Evolutionary conservation across 2,888 invertebrate genomes (phyloP).

Genomic region (Trichopria drosophilae): DNA sequence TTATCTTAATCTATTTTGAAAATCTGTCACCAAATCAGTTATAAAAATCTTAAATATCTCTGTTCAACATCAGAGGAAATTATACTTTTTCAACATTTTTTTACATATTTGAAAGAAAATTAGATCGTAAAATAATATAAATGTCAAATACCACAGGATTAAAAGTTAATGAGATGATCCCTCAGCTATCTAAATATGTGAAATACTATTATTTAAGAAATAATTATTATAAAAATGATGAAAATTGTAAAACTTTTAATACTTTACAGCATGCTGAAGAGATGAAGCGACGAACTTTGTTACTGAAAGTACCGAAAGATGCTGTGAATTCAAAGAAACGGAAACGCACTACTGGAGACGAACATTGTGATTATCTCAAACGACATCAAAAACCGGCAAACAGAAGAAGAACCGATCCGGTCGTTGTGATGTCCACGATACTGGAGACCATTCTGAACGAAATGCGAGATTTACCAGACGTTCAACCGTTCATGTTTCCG

Average conservation of each 20-base stretch:
- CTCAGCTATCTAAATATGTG: too few relatives aligned
- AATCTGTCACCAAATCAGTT: too few relatives aligned
- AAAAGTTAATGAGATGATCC: too few relatives aligned
- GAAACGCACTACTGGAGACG: slow-evolving; percentile 67
- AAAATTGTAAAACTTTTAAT: slow-evolving; percentile 1
- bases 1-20: too few relatives aligned
- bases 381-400: slow-evolving; percentile 81
- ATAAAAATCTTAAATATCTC: too few relatives aligned
- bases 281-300: slow-evolving; percentile 75
- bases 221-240: neutral
- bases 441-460: slow-evolving; percentile 90
- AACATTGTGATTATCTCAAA: slow-evolving; percentile 88
- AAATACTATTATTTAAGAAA: neutral
- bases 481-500: slow-evolving; percentile 89
- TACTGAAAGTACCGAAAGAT: slow-evolving; percentile 78
- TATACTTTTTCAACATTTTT: too few relatives aligned
- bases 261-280: slow-evolving; percentile 77
- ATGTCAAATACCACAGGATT: too few relatives aligned
- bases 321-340: slow-evolving; percentile 68
- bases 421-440: slow-evolving; percentile 89
- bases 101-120: too few relatives aligned
- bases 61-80: too few relatives aligned
- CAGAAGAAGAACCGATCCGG: slow-evolving; percentile 90
- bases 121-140: too few relatives aligned
- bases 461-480: slow-evolving; percentile 88